A percentile compares a stretch with the other conserved stretches of the same genome.
These are phyloP conservation scores for Sphaerophoria taeniata DNA, from an alignment of 2,888 invertebrate genomes.

Conservation along the genomic window DNA sequence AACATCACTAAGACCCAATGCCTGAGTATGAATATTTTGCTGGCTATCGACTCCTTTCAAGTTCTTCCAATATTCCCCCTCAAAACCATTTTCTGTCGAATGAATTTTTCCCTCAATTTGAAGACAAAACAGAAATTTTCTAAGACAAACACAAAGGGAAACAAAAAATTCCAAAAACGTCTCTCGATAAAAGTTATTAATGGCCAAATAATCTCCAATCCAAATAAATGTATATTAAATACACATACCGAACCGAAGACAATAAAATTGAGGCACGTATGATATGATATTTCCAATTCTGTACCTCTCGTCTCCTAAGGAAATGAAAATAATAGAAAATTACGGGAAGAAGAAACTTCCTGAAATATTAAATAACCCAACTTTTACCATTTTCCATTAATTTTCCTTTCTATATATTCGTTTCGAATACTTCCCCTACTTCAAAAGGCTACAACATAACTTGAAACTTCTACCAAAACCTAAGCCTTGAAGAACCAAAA, in stretches of 20 bases:
- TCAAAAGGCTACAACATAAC: background rate
- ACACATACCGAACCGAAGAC: background rate
- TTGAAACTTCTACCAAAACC: conserved; percentile 5
- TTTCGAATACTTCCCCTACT: background rate
- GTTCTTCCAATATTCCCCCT: too few relatives aligned
- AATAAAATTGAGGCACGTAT: conserved; percentile 5
- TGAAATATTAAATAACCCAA: conserved; percentile 29
- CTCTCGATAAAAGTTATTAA: conserved; percentile 15
- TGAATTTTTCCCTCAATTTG: background rate
- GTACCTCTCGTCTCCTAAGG: background rate
- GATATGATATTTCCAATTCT: background rate
- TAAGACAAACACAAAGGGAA: background rate
- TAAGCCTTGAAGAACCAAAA: background rate
- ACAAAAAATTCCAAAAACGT: background rate
- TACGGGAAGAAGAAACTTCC: background rate
- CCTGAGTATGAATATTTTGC: too few relatives aligned
- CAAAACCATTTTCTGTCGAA: too few relatives aligned
- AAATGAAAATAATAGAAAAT: background rate
- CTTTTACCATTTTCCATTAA: conserved; percentile 29
- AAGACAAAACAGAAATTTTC: background rate
- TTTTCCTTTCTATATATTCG: background rate
- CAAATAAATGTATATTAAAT: background rate
- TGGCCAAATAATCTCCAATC: background rate
- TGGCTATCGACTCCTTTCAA: too few relatives aligned
- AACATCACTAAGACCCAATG: too few relatives aligned